Evolutionary conservation across 2,113 vertebrate genomes (phyloP).

Genomic region (Oreochromis spilurus): DNA sequence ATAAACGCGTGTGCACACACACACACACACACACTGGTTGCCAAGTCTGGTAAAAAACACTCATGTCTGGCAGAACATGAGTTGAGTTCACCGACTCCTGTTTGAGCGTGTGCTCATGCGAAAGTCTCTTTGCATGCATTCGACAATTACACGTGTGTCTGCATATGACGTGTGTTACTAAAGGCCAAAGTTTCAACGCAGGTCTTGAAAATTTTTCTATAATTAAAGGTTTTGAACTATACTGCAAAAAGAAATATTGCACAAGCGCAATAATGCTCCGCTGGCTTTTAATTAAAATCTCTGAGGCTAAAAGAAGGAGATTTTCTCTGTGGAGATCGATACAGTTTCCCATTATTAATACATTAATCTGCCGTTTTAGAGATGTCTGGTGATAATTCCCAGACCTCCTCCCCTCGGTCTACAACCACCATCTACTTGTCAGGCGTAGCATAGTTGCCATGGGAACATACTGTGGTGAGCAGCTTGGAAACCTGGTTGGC

Average conservation of each 20-base stretch:
- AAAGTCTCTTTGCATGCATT: neutral
- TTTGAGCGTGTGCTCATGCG: neutral
- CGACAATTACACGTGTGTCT: neutral
- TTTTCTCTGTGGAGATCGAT: conserved; percentile 10
- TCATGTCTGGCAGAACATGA: neutral
- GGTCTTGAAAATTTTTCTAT: neutral
- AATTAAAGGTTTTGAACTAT: neutral
- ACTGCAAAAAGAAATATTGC: neutral
- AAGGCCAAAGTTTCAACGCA: neutral
- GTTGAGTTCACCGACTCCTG: neutral
- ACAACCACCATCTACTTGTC: neutral
- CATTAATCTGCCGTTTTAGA: conserved; percentile 1
- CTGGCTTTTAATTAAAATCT: conserved; percentile 12
- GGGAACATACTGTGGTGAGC: neutral
- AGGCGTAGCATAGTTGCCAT: neutral
- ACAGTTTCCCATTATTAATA: conserved; percentile 5
- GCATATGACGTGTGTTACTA: neutral
- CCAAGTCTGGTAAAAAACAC: neutral
- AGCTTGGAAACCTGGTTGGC: neutral
- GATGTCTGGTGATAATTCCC: neutral
- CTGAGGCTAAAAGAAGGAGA: neutral
- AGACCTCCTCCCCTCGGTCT: neutral
- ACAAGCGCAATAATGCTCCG: neutral
- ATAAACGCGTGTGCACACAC: neutral
- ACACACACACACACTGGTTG: neutral